Base-by-base conservation (phyloP, 2,113 vertebrate species). In the Casuarius casuarius region DNA sequence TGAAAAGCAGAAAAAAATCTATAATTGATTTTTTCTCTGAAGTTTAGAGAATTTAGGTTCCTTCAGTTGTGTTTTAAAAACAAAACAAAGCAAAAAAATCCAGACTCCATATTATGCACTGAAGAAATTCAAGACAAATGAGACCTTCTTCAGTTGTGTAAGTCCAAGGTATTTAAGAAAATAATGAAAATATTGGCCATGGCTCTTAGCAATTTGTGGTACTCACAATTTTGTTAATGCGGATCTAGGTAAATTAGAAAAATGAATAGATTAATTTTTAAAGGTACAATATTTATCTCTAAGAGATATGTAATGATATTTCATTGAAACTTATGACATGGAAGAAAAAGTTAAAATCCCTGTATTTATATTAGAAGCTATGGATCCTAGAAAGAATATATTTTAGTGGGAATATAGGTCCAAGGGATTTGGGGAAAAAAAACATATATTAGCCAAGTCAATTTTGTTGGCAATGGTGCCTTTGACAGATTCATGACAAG, bases 401-500 rank as follows among this genome's bases (percentile, higher is more conserved):
- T 74, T 86, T 56, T 77, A 74, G 86, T 92, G 51, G 28, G 51
- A 94, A 62, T 42, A 95, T 5, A 61, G 54, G 28, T 61, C 78
- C 93, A 78, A 95, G 54, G 94, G 35, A 91, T 95, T 91, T 93
- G 91, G 70, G 61, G 54, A 51, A 46, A 97, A 94, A 92, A 84
- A 92, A 91, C 59, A 94, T 96, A 96, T 96, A 97, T 97, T 97
- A 95, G 42, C 92, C 87, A 92, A 94, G 90, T 97, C 96, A 97
- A 86, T 95, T 96, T 92, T 95, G 72, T 92, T 93, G 88, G 96
- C 88, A 96, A 91, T 72, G 76, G 78, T 78, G n/a, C 46, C 62
- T 95, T 88, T 97, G 96, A 96, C 94, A 97, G 96, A 97, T 96
- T 97, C 94, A 97, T 94, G 96, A 89, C 78, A 91, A 95, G 90